phyloP scores from a whole-genome alignment of 1,140 invertebrate species.

The Gonatopus flavifemur region DNA sequence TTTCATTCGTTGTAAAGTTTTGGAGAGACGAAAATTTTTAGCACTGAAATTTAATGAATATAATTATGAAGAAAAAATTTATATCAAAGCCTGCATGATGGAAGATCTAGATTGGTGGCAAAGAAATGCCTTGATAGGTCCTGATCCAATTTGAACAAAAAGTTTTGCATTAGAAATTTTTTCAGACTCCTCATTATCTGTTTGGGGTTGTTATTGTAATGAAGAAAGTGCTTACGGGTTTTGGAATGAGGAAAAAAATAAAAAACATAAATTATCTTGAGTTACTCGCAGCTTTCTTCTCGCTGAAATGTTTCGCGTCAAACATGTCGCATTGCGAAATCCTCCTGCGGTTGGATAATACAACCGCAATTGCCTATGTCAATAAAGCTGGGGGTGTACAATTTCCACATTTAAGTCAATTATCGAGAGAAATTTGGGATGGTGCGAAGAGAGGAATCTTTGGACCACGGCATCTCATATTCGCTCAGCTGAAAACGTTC shows the following conservation, averaged over 20 bases:
- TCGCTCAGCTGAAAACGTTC: not conserved
- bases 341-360: not conserved
- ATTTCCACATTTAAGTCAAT: not conserved
- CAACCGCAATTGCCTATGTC: not conserved
- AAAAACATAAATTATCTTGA: not conserved
- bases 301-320: not conserved
- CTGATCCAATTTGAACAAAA: constrained; percentile 10
- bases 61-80: constrained; percentile 9
- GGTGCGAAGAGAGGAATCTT: not conserved
- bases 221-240: constrained; percentile 2
- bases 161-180: constrained; percentile 28
- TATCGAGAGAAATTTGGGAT: not conserved
- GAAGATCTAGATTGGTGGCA: constrained; percentile 15
- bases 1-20: constrained; percentile 7
- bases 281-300: not conserved
- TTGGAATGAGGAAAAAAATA: not conserved
- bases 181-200: constrained; percentile 30
- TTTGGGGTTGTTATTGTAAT: constrained; percentile 27
- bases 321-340: not conserved
- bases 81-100: not conserved
- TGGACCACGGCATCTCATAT: not conserved
- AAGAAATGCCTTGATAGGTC: not conserved
- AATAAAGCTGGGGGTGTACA: not conserved
- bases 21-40: constrained; percentile 20
- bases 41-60: constrained; percentile 9